A percentile compares a stretch with the other conserved stretches of the same genome.
These are phyloP conservation scores for Vidua macroura DNA, from an alignment of 2,113 vertebrate species.

Conservation along the genomic window DNA sequence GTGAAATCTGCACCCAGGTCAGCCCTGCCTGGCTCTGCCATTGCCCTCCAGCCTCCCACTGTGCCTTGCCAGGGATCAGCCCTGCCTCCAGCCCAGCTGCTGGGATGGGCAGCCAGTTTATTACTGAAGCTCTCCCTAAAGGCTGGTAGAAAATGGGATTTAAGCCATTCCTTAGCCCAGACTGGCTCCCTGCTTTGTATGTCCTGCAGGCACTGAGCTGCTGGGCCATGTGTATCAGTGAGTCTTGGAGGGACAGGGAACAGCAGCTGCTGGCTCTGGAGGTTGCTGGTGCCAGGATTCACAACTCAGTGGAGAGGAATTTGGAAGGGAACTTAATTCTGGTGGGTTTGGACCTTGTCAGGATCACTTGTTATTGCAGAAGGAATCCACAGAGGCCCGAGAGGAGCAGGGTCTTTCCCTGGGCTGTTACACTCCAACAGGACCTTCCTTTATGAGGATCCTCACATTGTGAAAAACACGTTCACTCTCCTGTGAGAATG, in stretches of 20 bases:
- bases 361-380: neutral
- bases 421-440: neutral
- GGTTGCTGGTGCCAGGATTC: neutral
- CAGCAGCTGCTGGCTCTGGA: neutral
- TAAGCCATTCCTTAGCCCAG: neutral
- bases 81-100: neutral
- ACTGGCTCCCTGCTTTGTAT: neutral
- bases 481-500: neutral
- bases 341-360: neutral
- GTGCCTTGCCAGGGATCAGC: accelerated
- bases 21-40: neutral
- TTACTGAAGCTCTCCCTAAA: neutral
- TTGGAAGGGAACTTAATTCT: neutral
- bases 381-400: neutral
- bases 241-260: neutral
- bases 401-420: neutral
- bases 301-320: neutral
- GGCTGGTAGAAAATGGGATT: neutral
- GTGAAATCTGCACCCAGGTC: neutral
- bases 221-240: accelerated
- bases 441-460: neutral
- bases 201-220: neutral
- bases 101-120: neutral
- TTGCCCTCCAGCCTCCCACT: accelerated
- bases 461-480: neutral